A percentile compares a stretch with the other conserved stretches of the same genome.
Evolutionary conservation across 2,888 invertebrate species (phyloP).

Genomic region (Chorisops tibialis): DNA sequence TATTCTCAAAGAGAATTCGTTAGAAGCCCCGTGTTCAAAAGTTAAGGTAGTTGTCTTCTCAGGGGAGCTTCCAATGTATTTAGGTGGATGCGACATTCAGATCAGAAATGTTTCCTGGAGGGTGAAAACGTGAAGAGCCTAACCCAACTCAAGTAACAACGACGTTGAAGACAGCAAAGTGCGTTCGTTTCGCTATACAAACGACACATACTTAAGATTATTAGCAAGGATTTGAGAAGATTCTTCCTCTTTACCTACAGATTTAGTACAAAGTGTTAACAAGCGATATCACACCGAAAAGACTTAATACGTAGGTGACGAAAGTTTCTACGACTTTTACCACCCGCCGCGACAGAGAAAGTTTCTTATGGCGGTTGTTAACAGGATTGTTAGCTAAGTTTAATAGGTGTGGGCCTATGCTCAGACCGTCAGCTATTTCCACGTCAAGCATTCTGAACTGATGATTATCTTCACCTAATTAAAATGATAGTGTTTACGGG

Average conservation of each 20-base stretch:
- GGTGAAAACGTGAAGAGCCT: neutral
- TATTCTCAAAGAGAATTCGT: slow-evolving; percentile 22
- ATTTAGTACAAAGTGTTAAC: neutral
- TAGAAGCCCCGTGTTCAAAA: slow-evolving; percentile 4
- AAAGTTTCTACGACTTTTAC: slow-evolving; percentile 14
- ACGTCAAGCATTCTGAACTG: too few relatives aligned
- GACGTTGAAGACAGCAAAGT: neutral
- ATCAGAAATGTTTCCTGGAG: neutral
- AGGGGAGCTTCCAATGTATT: neutral
- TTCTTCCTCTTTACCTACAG: neutral
- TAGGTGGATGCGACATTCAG: neutral
- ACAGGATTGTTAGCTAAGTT: too few relatives aligned
- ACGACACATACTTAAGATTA: slow-evolving; percentile 20
- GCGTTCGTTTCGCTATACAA: slow-evolving; percentile 11
- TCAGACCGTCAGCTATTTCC: too few relatives aligned
- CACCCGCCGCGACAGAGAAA: neutral
- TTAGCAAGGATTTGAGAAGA: neutral
- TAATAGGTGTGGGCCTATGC: too few relatives aligned
- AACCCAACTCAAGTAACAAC: neutral
- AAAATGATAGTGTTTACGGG: too few relatives aligned
- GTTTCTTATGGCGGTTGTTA: too few relatives aligned
- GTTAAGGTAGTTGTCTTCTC: neutral
- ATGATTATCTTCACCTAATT: too few relatives aligned
- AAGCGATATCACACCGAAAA: neutral
- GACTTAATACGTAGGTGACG: slow-evolving; percentile 18